Evolutionary conservation across 2,888 invertebrate species (phyloP).

Genomic region (Perizoma flavofasciatum): DNA sequence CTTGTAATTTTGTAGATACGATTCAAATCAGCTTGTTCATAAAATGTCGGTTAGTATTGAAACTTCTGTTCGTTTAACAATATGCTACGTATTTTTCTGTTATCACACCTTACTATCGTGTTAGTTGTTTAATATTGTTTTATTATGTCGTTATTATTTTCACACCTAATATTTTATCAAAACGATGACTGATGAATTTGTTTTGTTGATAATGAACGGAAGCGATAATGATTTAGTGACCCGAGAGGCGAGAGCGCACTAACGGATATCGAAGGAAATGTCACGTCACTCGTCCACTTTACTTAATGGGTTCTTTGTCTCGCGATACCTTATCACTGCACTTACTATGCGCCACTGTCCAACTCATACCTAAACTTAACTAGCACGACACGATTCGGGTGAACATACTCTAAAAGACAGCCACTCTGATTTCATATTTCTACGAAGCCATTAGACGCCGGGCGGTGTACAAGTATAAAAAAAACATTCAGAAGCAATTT

Average conservation of each 20-base stretch:
- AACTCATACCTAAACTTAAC: slow-evolving; percentile 44
- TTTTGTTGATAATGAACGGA: slow-evolving; percentile 69
- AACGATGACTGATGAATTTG: slow-evolving; percentile 48
- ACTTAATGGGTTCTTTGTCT: slow-evolving; percentile 82
- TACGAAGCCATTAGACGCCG: slow-evolving; percentile 28
- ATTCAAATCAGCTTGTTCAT: too few relatives aligned
- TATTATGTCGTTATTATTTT: slow-evolving; percentile 4
- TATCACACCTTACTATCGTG: neutral
- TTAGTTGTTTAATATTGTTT: too few relatives aligned
- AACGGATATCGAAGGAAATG: slow-evolving; percentile 80
- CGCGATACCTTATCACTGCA: slow-evolving; percentile 74
- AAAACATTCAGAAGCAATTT: slow-evolving; percentile 52
- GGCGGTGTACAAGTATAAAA: slow-evolving; percentile 33
- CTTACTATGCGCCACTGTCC: slow-evolving; percentile 56
- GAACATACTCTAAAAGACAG: slow-evolving; percentile 13
- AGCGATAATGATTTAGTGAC: slow-evolving; percentile 79
- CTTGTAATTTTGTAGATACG: too few relatives aligned
- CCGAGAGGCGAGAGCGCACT: slow-evolving; percentile 72
- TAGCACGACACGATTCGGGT: slow-evolving; percentile 16
- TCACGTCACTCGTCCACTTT: slow-evolving; percentile 73
- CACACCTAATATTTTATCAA: slow-evolving; percentile 34
- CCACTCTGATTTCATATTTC: slow-evolving; percentile 30
- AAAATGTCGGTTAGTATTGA: too few relatives aligned
- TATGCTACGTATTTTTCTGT: too few relatives aligned
- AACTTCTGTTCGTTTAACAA: too few relatives aligned